These are phyloP conservation scores for Plectus sambesii DNA, from an alignment of 1,140 invertebrate species.

Conservation along the genomic window DNA sequence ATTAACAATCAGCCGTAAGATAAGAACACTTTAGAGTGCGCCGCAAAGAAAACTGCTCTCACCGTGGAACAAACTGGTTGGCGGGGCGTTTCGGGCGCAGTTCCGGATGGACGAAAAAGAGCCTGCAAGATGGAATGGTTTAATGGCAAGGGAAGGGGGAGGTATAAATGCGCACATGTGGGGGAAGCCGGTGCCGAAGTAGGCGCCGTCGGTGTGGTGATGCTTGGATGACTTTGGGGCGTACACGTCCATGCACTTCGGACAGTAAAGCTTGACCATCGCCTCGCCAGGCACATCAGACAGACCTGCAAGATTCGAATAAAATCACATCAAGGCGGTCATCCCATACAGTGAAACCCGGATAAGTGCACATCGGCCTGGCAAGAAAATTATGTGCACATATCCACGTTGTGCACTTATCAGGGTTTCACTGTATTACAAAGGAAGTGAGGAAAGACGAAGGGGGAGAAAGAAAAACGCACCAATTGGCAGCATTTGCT, in stretches of 20 bases:
- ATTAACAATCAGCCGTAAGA: neutral
- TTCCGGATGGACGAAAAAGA: slow-evolving; percentile 99
- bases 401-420: neutral
- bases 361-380: no score
- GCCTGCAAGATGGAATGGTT: no score
- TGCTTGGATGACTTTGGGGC: slow-evolving; percentile 97
- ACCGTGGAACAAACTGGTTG: slow-evolving; percentile 89
- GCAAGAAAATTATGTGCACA: slow-evolving; percentile 11
- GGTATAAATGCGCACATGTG: no score
- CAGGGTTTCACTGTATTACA: no score
- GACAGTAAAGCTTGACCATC: slow-evolving; percentile 99
- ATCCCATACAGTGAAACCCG: no score
- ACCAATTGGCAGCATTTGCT: slow-evolving; percentile 92
- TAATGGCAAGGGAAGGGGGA: no score
- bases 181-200: slow-evolving; percentile 98
- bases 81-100: slow-evolving; percentile 88
- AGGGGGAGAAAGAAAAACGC: slow-evolving; percentile 45
- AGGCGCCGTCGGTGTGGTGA: slow-evolving; percentile 97
- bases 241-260: slow-evolving; percentile 99
- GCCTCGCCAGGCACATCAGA: slow-evolving; percentile 97
- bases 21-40: neutral
- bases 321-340: no score
- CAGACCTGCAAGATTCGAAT: slow-evolving; percentile 64
- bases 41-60: slow-evolving; percentile 7
- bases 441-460: no score